A percentile compares a stretch with the other conserved stretches of the same genome.
These are phyloP conservation scores for Fratercula arctica DNA, from an alignment of 2,797 vertebrate genomes.

Conservation along the genomic window DNA sequence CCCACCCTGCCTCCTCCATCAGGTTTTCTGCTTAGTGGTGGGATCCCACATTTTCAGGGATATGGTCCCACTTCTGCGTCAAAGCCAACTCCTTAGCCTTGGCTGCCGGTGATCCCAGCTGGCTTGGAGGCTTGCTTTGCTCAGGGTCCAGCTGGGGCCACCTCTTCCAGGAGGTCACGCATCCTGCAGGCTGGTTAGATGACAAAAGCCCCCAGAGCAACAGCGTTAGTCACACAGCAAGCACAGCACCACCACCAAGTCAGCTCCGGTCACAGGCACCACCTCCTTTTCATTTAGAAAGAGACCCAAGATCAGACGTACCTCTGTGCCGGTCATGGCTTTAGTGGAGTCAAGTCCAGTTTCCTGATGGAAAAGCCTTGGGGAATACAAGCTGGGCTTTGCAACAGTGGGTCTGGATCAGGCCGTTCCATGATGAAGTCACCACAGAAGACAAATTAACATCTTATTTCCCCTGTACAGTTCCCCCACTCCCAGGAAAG, in stretches of 20 bases:
- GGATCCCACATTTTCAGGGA: neutral
- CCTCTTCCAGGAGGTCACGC: neutral
- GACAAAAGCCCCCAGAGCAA: neutral
- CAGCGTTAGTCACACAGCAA: neutral
- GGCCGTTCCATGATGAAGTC: neutral
- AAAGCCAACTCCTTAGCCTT: neutral
- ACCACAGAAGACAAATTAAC: neutral
- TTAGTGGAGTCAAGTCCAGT: neutral
- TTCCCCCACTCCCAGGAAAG: neutral
- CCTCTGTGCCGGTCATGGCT: neutral
- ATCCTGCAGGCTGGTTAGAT: neutral
- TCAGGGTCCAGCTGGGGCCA: neutral
- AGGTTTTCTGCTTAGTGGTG: fast-evolving
- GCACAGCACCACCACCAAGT: neutral
- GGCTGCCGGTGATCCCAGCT: neutral
- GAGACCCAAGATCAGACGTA: neutral
- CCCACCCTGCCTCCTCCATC: fast-evolving
- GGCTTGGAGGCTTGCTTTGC: neutral
- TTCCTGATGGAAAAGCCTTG: neutral
- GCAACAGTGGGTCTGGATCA: neutral
- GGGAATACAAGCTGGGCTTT: neutral
- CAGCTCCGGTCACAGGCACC: neutral
- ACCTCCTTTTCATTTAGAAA: neutral
- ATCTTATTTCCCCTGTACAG: neutral
- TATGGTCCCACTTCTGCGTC: neutral